These are phyloP conservation scores for Limonius californicus DNA, from an alignment of 1,140 invertebrate genomes.

Conservation along the genomic window DNA sequence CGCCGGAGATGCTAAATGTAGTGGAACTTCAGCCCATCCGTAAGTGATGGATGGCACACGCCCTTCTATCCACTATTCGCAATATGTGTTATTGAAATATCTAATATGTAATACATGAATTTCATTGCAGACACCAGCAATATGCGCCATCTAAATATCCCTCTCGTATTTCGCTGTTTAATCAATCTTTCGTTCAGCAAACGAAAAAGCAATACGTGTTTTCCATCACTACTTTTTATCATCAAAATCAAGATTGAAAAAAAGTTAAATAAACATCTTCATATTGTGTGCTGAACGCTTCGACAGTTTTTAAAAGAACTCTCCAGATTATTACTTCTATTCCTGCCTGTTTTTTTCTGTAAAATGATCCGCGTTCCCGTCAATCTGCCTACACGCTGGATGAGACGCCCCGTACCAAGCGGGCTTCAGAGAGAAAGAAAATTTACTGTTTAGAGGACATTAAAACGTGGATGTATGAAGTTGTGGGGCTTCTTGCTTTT, in stretches of 20 bases:
- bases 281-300: slow-evolving; percentile 9
- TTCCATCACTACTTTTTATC: not conserved
- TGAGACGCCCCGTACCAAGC: not conserved
- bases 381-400: not conserved
- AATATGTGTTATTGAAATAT: slow-evolving; percentile 49
- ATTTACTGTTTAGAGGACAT: slow-evolving; percentile 14
- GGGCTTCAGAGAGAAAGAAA: slow-evolving; percentile 3
- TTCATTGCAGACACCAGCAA: not conserved
- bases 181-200: no score
- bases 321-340: slow-evolving; percentile 13
- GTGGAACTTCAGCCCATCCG: slow-evolving; percentile 47
- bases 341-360: slow-evolving; percentile 9
- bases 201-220: slow-evolving; percentile 6
- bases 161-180: not conserved
- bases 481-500: slow-evolving; percentile 32
- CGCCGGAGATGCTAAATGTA: slow-evolving; percentile 47
- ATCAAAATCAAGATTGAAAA: slow-evolving; percentile 15
- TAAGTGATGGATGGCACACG: slow-evolving; percentile 47
- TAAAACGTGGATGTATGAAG: slow-evolving; percentile 23
- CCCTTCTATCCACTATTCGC: slow-evolving; percentile 42
- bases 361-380: not conserved
- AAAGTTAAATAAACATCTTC: slow-evolving; percentile 15
- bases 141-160: not conserved
- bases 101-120: slow-evolving; percentile 19
- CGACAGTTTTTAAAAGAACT: slow-evolving; percentile 15